Base-by-base conservation (phyloP, 1,140 invertebrate genomes). In the Eumeta japonica region DNA sequence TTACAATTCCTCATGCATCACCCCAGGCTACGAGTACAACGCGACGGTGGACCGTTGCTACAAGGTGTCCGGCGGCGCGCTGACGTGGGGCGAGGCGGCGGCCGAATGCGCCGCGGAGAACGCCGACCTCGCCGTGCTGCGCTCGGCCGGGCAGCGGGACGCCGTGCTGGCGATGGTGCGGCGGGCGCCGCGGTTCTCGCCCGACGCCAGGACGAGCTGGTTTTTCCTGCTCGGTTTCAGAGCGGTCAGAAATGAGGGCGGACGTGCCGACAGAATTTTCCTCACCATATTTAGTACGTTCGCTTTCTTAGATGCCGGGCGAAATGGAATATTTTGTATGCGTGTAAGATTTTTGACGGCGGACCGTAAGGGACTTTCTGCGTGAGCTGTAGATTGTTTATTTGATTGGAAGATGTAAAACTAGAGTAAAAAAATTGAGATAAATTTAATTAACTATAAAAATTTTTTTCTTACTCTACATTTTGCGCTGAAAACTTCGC, bases 121-220 rank as follows among this genome's bases (percentile, higher is more conserved):
- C 0, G 52, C 59, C 1, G 62, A 71, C 16, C 43, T 73, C 3
- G 52, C 60, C 3, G 46, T 73, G 9, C n/a, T 73, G 3, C 68
- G 71, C 40, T 71, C 66, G 0, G 46, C 50, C 10, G 24, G 49
- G 0, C 63, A 70, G 40, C 42, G 41, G 3, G 19, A 56, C 2
- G 47, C 46, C 0, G 35, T 71, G 0, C 16, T 39, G 14, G 42
- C 55, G 4, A 4, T 68, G 0, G 48, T 51, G 0, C 41, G 43
- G 4, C 19, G 37, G 0, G 35, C 32, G 5, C 38, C 32, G n/a
- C n/a, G n/a, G n/a, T n/a, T n/a, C n/a, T n/a, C n/a, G n/a, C n/a
- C n/a, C 3, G 38, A 28, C 1, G 38, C 53, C 1, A 28, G 16
- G 9, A 16, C 38, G 0, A 10, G 29, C 1, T 58, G 41, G 17